Evolutionary conservation across 2,888 invertebrate genomes (phyloP).

Genomic region (Tetragonula carbonaria): DNA sequence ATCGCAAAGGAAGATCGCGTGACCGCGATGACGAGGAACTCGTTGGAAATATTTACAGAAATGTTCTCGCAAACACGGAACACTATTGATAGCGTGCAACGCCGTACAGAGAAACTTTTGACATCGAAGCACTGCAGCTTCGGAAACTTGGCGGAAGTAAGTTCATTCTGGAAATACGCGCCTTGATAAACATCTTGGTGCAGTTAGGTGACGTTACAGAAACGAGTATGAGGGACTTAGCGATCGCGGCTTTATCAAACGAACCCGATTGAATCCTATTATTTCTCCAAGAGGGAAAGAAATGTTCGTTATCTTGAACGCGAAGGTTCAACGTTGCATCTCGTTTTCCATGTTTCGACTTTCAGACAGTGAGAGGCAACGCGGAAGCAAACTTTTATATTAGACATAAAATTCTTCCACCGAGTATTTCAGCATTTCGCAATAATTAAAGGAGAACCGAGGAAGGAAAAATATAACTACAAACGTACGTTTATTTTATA

Average conservation of each 20-base stretch:
- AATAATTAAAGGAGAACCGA: no score
- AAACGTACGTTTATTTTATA: no score
- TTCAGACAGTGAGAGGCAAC: background rate
- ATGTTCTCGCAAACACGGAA: background rate
- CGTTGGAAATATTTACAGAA: background rate
- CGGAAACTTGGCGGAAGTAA: conserved; percentile 17
- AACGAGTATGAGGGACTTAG: conserved; percentile 9
- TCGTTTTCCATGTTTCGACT: background rate
- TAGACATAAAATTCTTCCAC: no score
- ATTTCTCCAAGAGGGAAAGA: background rate
- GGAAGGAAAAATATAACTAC: no score
- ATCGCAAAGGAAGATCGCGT: no score
- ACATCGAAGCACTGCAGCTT: background rate
- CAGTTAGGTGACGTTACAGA: conserved; percentile 14
- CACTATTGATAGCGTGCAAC: background rate
- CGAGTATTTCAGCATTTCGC: no score
- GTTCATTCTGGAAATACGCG: conserved; percentile 1
- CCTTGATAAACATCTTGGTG: conserved; percentile 13
- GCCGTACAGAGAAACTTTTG: conserved; percentile 2
- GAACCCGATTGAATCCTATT: background rate
- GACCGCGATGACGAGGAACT: background rate
- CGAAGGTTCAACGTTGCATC: background rate
- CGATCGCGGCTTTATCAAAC: conserved; percentile 3
- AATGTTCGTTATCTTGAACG: background rate
- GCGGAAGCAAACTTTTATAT: no score